Percentiles rank a stretch among this genome's conserved stretches.
Evolutionary conservation across 2,797 vertebrate species (phyloP).

Genomic region (Todus mexicanus): DNA sequence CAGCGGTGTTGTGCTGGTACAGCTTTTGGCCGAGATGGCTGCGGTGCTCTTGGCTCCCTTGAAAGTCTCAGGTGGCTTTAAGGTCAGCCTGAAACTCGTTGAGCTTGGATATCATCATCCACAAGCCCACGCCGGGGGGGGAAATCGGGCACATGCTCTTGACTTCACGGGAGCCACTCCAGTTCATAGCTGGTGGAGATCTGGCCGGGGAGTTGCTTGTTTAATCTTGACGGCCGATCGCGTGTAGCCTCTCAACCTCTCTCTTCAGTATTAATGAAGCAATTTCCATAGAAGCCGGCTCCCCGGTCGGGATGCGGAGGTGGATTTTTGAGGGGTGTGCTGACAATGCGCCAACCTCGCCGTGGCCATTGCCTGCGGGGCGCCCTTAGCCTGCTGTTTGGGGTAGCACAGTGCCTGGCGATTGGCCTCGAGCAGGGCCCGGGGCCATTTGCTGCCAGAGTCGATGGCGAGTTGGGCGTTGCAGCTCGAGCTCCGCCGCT

Average conservation of each 20-base stretch:
- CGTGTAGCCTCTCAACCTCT: background rate
- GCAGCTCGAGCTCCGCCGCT: background rate
- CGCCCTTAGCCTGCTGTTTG: background rate
- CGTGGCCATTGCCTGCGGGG: background rate
- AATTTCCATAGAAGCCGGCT: background rate
- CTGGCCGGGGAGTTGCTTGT: background rate
- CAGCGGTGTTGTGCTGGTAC: background rate
- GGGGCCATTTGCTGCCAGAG: background rate
- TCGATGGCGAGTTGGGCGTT: background rate
- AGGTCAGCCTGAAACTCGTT: fast-evolving
- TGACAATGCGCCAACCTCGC: background rate
- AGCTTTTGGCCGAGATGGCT: background rate
- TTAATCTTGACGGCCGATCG: background rate
- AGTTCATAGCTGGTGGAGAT: background rate
- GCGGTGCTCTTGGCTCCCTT: background rate
- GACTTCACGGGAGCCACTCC: background rate
- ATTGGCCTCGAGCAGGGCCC: background rate
- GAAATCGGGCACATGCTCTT: fast-evolving
- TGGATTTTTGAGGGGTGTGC: background rate
- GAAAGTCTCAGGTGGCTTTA: background rate
- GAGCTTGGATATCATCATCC: background rate
- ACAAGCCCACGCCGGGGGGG: fast-evolving
- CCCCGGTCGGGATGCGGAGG: background rate
- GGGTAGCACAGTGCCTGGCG: background rate
- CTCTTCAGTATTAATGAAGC: background rate